Evolutionary conservation across 2,888 invertebrate species (phyloP).

Genomic region (Drosophila sordidapex): DNA sequence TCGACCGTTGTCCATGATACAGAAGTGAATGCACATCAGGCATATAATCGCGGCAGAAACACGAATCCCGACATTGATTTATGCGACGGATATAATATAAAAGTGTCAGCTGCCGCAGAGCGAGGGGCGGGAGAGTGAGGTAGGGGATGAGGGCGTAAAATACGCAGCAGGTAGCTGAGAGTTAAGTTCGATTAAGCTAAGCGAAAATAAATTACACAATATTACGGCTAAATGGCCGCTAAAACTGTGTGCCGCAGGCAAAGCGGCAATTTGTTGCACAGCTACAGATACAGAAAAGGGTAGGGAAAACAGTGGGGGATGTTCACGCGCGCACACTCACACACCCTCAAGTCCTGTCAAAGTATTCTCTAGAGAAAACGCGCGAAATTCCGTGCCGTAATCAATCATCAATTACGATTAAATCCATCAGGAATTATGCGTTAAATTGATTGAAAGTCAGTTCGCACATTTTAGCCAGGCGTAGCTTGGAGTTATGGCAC

Average conservation of each 20-base stretch:
- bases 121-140: no score
- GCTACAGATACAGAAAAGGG: not conserved
- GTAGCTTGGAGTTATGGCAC: conserved; percentile 66
- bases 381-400: conserved; percentile 68
- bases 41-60: conserved; percentile 21
- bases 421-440: conserved; percentile 84
- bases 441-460: conserved; percentile 83
- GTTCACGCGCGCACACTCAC: not conserved
- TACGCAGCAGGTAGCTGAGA: conserved; percentile 44
- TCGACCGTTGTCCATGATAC: conserved; percentile 39
- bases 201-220: conserved; percentile 82
- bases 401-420: conserved; percentile 84
- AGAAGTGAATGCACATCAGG: conserved; percentile 39
- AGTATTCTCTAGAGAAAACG: conserved; percentile 21
- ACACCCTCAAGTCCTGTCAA: not conserved
- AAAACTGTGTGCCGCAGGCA: conserved; percentile 43
- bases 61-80: conserved; percentile 68
- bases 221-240: conserved; percentile 73
- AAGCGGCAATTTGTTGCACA: conserved; percentile 33
- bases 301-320: not conserved
- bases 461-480: conserved; percentile 66
- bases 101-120: conserved; percentile 30
- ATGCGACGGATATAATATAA: conserved; percentile 61
- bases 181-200: conserved; percentile 68
- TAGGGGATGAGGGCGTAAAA: not conserved